Base-by-base conservation (phyloP, 2,888 invertebrate species). In the Linhomoeus sp. region DNA sequence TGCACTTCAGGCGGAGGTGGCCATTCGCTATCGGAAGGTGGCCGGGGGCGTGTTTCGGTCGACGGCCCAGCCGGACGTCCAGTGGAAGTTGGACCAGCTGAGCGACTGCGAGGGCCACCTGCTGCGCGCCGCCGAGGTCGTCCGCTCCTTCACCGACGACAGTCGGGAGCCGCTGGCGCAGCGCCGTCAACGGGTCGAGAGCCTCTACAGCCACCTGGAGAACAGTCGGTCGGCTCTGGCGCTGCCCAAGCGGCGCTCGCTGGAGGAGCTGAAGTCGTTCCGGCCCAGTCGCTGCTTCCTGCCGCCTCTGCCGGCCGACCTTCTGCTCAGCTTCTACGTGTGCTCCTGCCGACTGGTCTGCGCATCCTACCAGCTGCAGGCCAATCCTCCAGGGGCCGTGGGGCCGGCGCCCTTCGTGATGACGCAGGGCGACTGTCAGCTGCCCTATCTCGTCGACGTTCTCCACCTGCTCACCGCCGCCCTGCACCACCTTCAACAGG, bases 311-410 rank as follows among this genome's bases (percentile, higher is more conserved):
- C 85, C 92, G 14, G 85, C 84, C 67, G 92, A 94, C 70, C 71
- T 90, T 64, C 87, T 88, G 22, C 80, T 92, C 64, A 90, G 90
- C 61, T 94, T 94, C 71, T 97, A 94, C 72, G 80, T 94, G 56
- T 90, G 92, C 68, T 86, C 87, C 42, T 86, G 88, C 66, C 92
- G 92, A 68, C 71, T 94, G 62, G 82, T 90, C 58, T 80, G 92
- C 67, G 88, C 90, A 35, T 81, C 87, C 35, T 92, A 92, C 67
- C 87, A 88, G 62, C 69, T 90, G 56, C 65, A 66, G 26, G 25
- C 7, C 14, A n/a, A n/a, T n/a, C n/a, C n/a, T n/a, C n/a, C n/a
- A n/a, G n/a, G n/a, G n/a, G 41, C 85, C 84, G 58, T 85, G 86
- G 2, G 79, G 77, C 36, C 81, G 12, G 35, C 23, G 25, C 23